Conservation (phyloP, 2,797 vertebrate species). For the Bryconaethiops microstoma region DNA sequence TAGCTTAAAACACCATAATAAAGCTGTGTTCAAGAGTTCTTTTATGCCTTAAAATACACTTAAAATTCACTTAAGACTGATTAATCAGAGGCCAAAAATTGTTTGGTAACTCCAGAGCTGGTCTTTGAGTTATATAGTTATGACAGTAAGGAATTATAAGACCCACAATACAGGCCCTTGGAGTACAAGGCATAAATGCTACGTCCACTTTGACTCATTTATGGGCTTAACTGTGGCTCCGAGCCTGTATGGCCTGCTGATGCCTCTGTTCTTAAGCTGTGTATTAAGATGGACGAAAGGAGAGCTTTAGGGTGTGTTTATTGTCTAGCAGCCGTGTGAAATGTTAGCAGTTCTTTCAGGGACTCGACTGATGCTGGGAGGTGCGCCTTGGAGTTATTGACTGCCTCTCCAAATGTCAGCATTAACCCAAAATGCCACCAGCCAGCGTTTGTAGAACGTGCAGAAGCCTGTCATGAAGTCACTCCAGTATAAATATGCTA, state of each 20-base stretch:
- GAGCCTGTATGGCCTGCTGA: conserved; percentile 25
- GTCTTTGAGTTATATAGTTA: too few relatives aligned
- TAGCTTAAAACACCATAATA: too few relatives aligned
- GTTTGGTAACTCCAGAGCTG: too few relatives aligned
- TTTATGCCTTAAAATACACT: too few relatives aligned
- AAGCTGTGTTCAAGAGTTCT: too few relatives aligned
- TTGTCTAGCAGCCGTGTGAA: conserved; percentile 44
- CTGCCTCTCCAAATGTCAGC: conserved; percentile 72
- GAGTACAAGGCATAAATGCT: neutral
- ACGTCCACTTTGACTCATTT: neutral
- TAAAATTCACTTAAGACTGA: too few relatives aligned
- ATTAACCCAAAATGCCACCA: conserved; percentile 61
- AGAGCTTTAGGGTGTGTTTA: conserved; percentile 15
- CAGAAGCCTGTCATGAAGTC: neutral
- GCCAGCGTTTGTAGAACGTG: conserved; percentile 8
- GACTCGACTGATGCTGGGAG: conserved; percentile 33
- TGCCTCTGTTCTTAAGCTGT: conserved; percentile 41
- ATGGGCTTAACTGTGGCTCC: neutral
- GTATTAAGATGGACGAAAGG: conserved; percentile 57
- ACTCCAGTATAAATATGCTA: conserved; percentile 14
- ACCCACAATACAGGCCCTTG: too few relatives aligned
- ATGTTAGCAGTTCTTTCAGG: conserved; percentile 31
- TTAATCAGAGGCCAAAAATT: too few relatives aligned
- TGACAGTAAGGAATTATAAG: too few relatives aligned
- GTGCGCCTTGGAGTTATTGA: conserved; percentile 63